A percentile compares a stretch with the other conserved stretches of the same genome.
Conservation (phyloP, 2,888 invertebrate genomes). For the Eledone cirrhosa region DNA sequence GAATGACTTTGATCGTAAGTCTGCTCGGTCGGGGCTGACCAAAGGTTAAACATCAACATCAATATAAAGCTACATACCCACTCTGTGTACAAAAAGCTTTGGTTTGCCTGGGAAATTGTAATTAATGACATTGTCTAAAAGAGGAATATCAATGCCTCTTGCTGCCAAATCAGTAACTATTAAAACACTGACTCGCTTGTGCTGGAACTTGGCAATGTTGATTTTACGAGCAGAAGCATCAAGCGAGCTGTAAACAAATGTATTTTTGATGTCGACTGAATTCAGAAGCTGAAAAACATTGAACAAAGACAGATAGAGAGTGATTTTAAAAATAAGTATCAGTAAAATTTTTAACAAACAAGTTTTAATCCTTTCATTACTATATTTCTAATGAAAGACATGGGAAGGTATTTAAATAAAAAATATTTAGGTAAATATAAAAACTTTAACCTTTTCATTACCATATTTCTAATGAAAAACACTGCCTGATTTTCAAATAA, state of each 20-base stretch:
- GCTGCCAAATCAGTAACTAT: constrained; percentile 98
- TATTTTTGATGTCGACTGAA: constrained; percentile 79
- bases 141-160: constrained; percentile 95
- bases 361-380: too few species aligned
- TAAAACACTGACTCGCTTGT: constrained; percentile 81
- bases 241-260: constrained; percentile 92
- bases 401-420: too few species aligned
- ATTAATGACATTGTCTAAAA: constrained; percentile 95
- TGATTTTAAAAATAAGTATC: too few species aligned
- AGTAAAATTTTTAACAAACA: too few species aligned
- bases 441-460: too few species aligned
- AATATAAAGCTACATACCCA: constrained; percentile 75
- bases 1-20: too few species aligned
- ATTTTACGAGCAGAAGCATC: constrained; percentile 95
- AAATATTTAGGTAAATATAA: too few species aligned
- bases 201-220: constrained; percentile 78
- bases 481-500: too few species aligned
- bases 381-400: too few species aligned
- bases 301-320: not conserved
- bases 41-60: too few species aligned
- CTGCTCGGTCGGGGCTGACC: too few species aligned
- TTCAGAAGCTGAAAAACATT: constrained; percentile 69
- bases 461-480: too few species aligned
- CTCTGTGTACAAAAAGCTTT: constrained; percentile 97
- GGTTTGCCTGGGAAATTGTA: constrained; percentile 96